Evolutionary conservation across 2,888 invertebrate genomes (phyloP).

Genomic region (Aphodius sticticus): DNA sequence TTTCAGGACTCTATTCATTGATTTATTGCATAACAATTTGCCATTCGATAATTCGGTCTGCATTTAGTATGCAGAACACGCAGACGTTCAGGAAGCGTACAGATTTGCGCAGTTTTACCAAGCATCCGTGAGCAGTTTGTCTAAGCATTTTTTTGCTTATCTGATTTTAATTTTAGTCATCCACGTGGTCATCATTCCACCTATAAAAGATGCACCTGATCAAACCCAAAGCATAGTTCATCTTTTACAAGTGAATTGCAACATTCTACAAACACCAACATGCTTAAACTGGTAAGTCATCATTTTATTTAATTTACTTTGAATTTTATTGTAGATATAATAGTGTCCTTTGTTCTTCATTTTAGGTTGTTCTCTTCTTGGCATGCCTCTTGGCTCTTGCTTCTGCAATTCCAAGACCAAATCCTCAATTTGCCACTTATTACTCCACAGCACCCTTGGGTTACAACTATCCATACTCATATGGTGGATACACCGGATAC

Average conservation of each 20-base stretch:
- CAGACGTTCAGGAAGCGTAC: neutral
- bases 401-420: constrained; percentile 27
- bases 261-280: constrained; percentile 30
- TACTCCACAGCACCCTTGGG: constrained; percentile 17
- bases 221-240: neutral
- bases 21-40: neutral
- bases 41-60: neutral
- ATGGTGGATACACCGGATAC: constrained; percentile 22
- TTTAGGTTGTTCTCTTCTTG: constrained; percentile 30
- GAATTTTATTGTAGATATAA: neutral
- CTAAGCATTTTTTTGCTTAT: neutral
- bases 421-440: constrained; percentile 29
- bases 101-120: neutral
- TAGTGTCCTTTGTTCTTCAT: constrained; percentile 6
- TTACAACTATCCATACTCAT: constrained; percentile 30
- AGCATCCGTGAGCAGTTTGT: neutral
- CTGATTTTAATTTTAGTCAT: neutral
- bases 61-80: neutral
- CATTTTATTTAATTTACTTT: neutral
- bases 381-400: constrained; percentile 32
- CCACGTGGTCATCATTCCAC: neutral
- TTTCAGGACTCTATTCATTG: neutral
- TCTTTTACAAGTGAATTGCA: neutral
- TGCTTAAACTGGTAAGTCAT: constrained; percentile 36
- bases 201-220: neutral